Evolutionary conservation across 2,888 invertebrate species (phyloP).

Genomic region (Anthophora plumipes): DNA sequence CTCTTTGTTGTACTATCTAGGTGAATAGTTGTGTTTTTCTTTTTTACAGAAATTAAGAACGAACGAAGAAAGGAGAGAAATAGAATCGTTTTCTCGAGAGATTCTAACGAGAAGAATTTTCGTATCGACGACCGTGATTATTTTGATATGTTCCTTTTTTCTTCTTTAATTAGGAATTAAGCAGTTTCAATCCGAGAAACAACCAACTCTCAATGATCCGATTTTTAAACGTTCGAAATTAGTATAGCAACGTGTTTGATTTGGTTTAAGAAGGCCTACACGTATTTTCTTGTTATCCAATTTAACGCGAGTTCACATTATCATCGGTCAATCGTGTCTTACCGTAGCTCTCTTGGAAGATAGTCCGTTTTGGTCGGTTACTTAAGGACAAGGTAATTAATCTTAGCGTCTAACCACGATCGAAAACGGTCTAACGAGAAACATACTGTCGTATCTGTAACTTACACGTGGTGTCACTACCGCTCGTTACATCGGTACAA

Average conservation of each 20-base stretch:
- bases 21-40: conserved; percentile 27
- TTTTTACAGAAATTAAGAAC: conserved; percentile 19
- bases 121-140: conserved; percentile 3
- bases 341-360: conserved; percentile 33
- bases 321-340: conserved; percentile 8
- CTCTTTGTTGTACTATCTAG: conserved; percentile 63
- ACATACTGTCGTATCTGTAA: conserved; percentile 39
- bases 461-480: background rate
- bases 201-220: background rate
- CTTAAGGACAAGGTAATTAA: conserved; percentile 45
- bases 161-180: background rate
- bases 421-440: conserved; percentile 52
- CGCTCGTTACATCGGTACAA: too few species aligned
- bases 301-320: too few species aligned
- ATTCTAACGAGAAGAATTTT: background rate
- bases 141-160: conserved; percentile 25
- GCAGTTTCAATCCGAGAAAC: background rate
- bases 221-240: background rate
- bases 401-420: conserved; percentile 54
- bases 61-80: conserved; percentile 17
- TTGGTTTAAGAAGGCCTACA: too few species aligned
- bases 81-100: background rate
- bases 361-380: conserved; percentile 45
- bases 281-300: too few species aligned
- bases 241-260: background rate